phyloP scores from a whole-genome alignment of 2,113 vertebrate species.

The Tachysurus vachellii region DNA sequence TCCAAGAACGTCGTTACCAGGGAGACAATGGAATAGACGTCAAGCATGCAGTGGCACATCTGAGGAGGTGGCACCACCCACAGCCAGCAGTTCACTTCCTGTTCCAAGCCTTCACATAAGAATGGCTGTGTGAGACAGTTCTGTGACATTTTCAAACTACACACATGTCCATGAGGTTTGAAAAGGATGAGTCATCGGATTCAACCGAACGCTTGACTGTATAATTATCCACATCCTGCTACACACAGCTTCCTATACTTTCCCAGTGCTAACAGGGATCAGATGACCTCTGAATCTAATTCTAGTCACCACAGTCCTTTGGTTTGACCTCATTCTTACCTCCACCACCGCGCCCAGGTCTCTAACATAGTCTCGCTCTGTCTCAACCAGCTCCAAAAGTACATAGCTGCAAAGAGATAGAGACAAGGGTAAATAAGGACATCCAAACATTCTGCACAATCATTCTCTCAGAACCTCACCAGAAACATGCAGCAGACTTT shows the following conservation, averaged over 20 bases:
- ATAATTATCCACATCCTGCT: conserved; percentile 6
- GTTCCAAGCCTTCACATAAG: neutral
- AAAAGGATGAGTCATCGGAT: conserved; percentile 21
- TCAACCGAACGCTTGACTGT: neutral
- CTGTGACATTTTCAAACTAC: neutral
- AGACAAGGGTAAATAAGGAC: neutral
- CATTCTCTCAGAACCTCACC: neutral
- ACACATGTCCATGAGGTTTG: neutral
- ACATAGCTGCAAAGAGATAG: conserved; percentile 77
- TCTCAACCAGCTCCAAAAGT: conserved; percentile 92
- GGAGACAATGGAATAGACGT: conserved; percentile 8
- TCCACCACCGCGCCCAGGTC: conserved; percentile 92
- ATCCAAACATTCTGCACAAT: conserved; percentile 38
- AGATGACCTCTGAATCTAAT: neutral
- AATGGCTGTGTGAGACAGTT: neutral
- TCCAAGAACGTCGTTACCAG: conserved; percentile 28
- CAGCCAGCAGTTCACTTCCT: neutral
- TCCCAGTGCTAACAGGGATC: neutral
- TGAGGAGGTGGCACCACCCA: conserved; percentile 9
- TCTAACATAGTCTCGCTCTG: conserved; percentile 91
- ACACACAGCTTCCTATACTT: conserved; percentile 8
- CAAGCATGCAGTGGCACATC: conserved; percentile 4
- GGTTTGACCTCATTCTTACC: conserved; percentile 68
- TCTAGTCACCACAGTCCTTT: neutral
- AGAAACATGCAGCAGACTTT: neutral